Evolutionary conservation across 2,888 invertebrate genomes (phyloP), one percentile per base, ranked within the genome.

Genomic region (Cheilosia soror): DNA sequence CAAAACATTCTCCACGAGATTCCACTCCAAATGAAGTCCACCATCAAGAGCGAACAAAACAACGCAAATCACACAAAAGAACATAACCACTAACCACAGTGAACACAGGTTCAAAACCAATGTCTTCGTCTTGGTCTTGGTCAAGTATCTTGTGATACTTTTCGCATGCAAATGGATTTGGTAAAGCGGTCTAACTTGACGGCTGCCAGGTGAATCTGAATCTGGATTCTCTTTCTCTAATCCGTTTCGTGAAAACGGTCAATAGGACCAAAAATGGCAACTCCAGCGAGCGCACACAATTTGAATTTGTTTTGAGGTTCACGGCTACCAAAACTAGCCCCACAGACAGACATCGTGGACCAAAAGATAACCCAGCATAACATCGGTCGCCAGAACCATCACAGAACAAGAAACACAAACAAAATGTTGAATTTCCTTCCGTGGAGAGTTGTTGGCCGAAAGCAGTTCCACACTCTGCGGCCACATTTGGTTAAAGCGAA

Each of bases 401-500:
- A 51, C 25, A 63, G 51, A 66, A 62, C 63, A 29, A 53, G 66
- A 57, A 71, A 51, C 37, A 62, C 37, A 75, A 75, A 33, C 63
- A 69, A 58, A 71, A 82, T 76, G 69, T 76, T 76, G 81, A 76
- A 71, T 82, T 76, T 82, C 81, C 81, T 82, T 82, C 81, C 81
- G 81, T 15, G 81, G 81, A 49, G 13, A 62, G 81, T 82, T 76
- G 81, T 49, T 76, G 81, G 55, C 81, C 69, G 76, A 81, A 81
- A 76, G 65, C 68, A 44, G 76, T 69, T 65, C 37, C 75, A 37
- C 68, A 33, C 49, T 20, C 20, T 20, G 20, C 2, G 20, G 49
- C 82, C 78, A 31, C 37, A 83, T 78, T 78, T 83, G 78, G 83
- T 55, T 57, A 73, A 51, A 73, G 68, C 68, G 78, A 83, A 83